Percentiles rank a stretch among this genome's conserved stretches.
Conservation (phyloP, 2,797 vertebrate genomes). For the Dendrocincla tyrannina region DNA sequence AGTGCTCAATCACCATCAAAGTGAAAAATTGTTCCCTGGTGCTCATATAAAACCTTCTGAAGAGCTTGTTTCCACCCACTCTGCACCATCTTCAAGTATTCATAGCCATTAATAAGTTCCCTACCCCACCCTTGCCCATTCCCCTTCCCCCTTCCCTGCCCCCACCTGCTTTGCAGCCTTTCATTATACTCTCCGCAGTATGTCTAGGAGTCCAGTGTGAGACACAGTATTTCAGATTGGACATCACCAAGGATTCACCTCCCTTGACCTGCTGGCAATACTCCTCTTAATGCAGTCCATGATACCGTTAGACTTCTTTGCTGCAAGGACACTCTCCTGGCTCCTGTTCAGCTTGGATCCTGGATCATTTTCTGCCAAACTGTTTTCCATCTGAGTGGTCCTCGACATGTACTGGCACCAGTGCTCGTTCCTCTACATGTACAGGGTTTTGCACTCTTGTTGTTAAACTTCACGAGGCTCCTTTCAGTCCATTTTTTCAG, state of each 20-base stretch:
- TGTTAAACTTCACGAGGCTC: neutral
- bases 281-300: neutral
- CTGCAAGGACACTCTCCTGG: neutral
- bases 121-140: fast-evolving
- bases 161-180: neutral
- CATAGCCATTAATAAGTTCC: neutral
- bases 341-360: neutral
- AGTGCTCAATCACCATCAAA: neutral
- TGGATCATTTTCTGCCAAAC: neutral
- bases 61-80: neutral
- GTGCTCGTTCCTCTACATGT: fast-evolving
- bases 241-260: neutral
- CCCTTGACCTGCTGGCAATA: neutral
- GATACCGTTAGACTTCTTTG: neutral
- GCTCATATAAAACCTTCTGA: neutral
- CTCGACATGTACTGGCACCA: too few species aligned
- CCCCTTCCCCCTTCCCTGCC: neutral
- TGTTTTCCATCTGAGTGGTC: neutral
- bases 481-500: neutral
- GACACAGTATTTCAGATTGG: neutral
- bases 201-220: neutral
- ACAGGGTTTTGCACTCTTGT: neutral
- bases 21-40: neutral
- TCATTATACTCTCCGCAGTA: neutral
- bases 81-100: neutral